These are phyloP conservation scores for Hemaris fuciformis DNA, from an alignment of 2,888 invertebrate genomes.

Conservation along the genomic window DNA sequence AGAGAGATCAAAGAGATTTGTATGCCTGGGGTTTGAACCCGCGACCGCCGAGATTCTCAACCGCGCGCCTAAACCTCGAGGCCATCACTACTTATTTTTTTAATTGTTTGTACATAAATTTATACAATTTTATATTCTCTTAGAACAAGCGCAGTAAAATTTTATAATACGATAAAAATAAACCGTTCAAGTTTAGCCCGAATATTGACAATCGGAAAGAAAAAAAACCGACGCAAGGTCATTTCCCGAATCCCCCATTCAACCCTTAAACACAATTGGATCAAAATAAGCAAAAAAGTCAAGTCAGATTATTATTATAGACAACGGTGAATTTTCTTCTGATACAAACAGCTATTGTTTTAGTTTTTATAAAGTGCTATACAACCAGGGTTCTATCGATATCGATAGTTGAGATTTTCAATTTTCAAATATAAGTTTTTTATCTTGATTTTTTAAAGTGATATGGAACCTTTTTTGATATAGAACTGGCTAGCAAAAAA, in stretches of 20 bases:
- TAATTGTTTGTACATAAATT: too few species aligned
- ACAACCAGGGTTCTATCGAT: background rate
- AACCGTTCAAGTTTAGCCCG: slow-evolving; percentile 28
- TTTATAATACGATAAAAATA: slow-evolving; percentile 40
- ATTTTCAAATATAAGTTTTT: too few species aligned
- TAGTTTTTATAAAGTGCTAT: background rate
- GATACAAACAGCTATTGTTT: slow-evolving; percentile 7
- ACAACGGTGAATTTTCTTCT: slow-evolving; percentile 38
- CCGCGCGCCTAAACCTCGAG: too few species aligned
- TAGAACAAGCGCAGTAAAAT: slow-evolving; percentile 37
- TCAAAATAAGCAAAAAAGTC: slow-evolving; percentile 20
- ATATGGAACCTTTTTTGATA: too few species aligned
- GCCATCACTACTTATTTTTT: too few species aligned
- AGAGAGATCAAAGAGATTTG: too few species aligned
- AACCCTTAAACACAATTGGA: slow-evolving; percentile 9
- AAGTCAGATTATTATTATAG: slow-evolving; percentile 18
- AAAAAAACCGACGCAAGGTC: slow-evolving; percentile 19
- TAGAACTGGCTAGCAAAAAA: too few species aligned
- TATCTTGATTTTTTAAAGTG: too few species aligned
- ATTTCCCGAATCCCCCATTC: background rate
- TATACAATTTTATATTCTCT: slow-evolving; percentile 29
- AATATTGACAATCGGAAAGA: slow-evolving; percentile 29
- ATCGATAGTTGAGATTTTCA: background rate
- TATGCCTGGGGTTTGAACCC: too few species aligned
- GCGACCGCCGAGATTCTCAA: too few species aligned